phyloP scores from a whole-genome alignment of 2,113 vertebrate species.

The Eupsittula cactorum region DNA sequence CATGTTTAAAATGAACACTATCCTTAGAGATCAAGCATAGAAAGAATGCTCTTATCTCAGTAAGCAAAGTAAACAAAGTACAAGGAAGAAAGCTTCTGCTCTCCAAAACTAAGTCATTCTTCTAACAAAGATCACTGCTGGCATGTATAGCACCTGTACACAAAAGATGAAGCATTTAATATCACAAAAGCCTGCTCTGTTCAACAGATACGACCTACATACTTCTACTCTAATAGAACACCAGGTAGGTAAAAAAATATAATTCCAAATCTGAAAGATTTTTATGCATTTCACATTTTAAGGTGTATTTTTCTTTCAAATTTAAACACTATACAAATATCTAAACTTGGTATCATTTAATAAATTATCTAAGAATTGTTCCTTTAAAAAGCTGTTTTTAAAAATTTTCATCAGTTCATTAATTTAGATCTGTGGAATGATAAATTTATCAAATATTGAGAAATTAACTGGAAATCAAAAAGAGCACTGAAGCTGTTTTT shows the following conservation, averaged over 20 bases:
- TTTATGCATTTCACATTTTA: not conserved
- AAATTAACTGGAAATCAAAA: not conserved
- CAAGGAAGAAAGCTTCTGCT: not conserved
- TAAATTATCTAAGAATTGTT: not conserved
- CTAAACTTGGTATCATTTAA: not conserved
- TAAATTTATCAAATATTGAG: not conserved
- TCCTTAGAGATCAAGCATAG: not conserved
- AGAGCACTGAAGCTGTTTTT: not conserved
- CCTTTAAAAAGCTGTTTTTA: not conserved
- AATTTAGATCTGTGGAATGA: not conserved
- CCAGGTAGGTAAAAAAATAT: not conserved
- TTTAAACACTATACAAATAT: not conserved
- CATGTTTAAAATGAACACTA: constrained; percentile 27
- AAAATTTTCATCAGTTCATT: not conserved
- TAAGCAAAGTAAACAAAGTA: constrained; percentile 3
- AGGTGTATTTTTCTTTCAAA: not conserved
- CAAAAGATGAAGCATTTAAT: not conserved
- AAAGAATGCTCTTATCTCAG: not conserved
- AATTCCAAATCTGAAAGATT: not conserved
- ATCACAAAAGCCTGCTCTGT: constrained; percentile 14
- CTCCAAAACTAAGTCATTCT: not conserved
- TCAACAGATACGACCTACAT: not conserved
- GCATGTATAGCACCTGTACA: not conserved
- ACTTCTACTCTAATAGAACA: not conserved
- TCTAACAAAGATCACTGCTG: not conserved